phyloP scores from a whole-genome alignment of 2,797 vertebrate genomes.

The Eurystomus glaucurus region DNA sequence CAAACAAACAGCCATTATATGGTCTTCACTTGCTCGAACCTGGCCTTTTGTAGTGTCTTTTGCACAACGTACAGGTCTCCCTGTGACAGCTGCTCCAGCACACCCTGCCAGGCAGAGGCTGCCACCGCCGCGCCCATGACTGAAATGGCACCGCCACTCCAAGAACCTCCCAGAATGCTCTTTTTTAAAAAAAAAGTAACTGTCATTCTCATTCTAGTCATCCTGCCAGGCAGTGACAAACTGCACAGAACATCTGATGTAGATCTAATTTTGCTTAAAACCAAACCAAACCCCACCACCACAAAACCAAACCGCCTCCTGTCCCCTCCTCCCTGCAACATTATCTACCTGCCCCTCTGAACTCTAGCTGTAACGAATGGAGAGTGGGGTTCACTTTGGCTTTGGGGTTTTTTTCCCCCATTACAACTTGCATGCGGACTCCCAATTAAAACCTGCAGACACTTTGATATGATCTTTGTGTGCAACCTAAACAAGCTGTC shows the following conservation, averaged over 20 bases:
- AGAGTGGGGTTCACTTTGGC: not conserved
- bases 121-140: fast-evolving
- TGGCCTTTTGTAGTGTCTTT: not conserved
- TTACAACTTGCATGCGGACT: fast-evolving
- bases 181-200: not conserved
- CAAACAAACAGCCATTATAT: not conserved
- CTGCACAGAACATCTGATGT: not conserved
- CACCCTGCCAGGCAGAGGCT: not conserved
- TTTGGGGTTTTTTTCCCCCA: not conserved
- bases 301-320: not conserved
- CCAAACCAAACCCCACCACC: not conserved
- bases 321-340: not conserved
- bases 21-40: not conserved
- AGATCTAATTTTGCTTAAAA: not conserved
- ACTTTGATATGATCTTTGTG: fast-evolving
- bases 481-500: not conserved
- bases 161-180: not conserved
- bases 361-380: not conserved
- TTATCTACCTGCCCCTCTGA: fast-evolving
- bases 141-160: not conserved
- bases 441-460: not conserved
- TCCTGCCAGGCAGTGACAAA: not conserved
- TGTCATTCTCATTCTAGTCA: not conserved
- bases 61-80: not conserved
- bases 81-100: not conserved